Conservation (phyloP, 2,797 vertebrate genomes). For the Helostoma temminkii region DNA sequence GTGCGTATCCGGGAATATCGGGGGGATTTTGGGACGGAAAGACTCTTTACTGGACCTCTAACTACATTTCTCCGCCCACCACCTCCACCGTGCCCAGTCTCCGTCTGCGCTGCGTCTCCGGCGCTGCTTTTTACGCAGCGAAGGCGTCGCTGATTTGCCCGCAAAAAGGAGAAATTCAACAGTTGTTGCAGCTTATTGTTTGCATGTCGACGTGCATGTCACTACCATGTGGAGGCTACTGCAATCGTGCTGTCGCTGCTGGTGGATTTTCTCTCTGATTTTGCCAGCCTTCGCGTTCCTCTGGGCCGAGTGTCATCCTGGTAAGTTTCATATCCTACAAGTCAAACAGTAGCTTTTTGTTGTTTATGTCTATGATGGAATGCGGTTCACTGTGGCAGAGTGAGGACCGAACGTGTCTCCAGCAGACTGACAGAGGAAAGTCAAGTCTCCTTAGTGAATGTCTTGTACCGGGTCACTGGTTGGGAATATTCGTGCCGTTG, state of each 20-base stretch:
- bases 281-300: slow-evolving; percentile 88
- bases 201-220: slow-evolving; percentile 88
- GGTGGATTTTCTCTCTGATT: slow-evolving; percentile 92
- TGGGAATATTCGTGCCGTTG: not conserved
- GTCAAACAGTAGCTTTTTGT: slow-evolving; percentile 14
- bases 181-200: slow-evolving; percentile 83
- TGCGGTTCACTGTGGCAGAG: not conserved
- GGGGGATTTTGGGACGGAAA: slow-evolving; percentile 48
- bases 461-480: slow-evolving; percentile 26
- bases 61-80: slow-evolving; percentile 50
- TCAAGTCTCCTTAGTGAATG: not conserved
- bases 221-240: slow-evolving; percentile 95
- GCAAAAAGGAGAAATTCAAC: slow-evolving; percentile 81
- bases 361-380: not conserved
- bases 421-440: not conserved
- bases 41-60: slow-evolving; percentile 66
- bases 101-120: slow-evolving; percentile 45
- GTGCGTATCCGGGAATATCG: slow-evolving; percentile 64
- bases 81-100: slow-evolving; percentile 27
- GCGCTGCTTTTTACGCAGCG: slow-evolving; percentile 64
- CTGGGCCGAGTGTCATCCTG: slow-evolving; percentile 91
- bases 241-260: slow-evolving; percentile 89
- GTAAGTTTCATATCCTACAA: slow-evolving; percentile 85
- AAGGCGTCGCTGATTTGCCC: slow-evolving; percentile 57
- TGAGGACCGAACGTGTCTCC: not conserved